Evolutionary conservation across 2,113 vertebrate genomes (phyloP).

Genomic region (Chionomys nivalis): DNA sequence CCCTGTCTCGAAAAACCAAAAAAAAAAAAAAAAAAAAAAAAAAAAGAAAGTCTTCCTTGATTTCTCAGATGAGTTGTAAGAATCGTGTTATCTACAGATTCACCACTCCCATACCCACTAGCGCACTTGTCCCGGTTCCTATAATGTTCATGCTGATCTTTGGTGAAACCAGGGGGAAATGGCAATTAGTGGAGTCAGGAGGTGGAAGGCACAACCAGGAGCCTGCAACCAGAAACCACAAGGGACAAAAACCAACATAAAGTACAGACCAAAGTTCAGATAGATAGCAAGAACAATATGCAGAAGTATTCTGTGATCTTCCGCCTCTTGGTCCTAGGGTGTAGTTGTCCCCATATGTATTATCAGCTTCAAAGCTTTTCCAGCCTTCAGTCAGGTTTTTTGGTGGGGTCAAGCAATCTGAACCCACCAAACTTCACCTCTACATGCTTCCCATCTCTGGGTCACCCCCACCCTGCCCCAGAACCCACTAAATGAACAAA

Average conservation of each 20-base stretch:
- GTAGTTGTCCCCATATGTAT: background rate
- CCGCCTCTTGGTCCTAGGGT: background rate
- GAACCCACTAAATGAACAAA: background rate
- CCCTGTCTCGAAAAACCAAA: too few species aligned
- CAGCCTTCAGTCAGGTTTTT: background rate
- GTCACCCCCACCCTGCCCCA: too few species aligned
- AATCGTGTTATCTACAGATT: background rate
- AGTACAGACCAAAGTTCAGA: background rate
- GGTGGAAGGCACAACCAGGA: background rate
- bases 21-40: too few species aligned
- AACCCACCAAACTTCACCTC: background rate
- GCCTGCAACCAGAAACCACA: background rate
- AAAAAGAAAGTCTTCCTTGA: background rate
- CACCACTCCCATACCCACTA: background rate
- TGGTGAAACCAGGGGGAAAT: background rate
- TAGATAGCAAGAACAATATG: background rate
- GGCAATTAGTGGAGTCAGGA: background rate
- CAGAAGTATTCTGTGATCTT: background rate
- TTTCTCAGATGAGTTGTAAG: background rate
- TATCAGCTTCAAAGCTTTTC: background rate
- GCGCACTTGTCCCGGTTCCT: background rate
- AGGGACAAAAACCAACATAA: background rate
- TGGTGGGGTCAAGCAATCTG: background rate
- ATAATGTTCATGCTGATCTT: background rate
- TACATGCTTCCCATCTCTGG: background rate